Evolutionary conservation across 2,797 vertebrate species (phyloP).

Genomic region (Pantherophis vulpinus): DNA sequence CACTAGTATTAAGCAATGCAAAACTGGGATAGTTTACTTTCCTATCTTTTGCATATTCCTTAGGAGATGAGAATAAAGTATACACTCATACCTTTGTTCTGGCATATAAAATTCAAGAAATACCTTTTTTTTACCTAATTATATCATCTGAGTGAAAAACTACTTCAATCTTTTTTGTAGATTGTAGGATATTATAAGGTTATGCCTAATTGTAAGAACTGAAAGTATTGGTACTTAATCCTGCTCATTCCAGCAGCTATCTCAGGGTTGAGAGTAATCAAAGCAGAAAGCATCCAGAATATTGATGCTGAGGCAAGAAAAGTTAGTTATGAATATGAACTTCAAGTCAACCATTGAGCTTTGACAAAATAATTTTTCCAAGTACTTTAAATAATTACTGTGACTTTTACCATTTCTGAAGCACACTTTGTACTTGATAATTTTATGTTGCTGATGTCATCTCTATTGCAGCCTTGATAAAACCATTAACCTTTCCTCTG

Average conservation of each 20-base stretch:
- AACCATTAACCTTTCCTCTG: constrained; percentile 19
- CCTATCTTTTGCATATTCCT: background rate
- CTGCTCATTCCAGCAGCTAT: background rate
- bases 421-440: background rate
- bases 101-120: background rate
- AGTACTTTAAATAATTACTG: constrained; percentile 12
- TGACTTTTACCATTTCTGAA: background rate
- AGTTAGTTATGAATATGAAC: background rate
- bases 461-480: constrained; percentile 2
- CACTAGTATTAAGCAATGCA: background rate
- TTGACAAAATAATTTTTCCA: background rate
- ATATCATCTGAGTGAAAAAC: background rate
- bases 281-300: constrained; percentile 1
- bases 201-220: background rate
- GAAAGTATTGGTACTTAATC: background rate
- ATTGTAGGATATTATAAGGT: background rate
- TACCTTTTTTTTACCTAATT: background rate
- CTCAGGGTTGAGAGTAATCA: background rate
- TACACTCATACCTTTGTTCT: background rate
- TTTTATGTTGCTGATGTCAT: background rate
- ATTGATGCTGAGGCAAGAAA: background rate
- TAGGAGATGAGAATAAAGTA: background rate
- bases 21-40: background rate
- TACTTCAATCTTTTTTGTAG: background rate
- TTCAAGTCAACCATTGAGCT: background rate